Evolutionary conservation across 2,113 vertebrate genomes (phyloP), one percentile per base, ranked within the genome.

Genomic region (Andinoacara biseriatus): DNA sequence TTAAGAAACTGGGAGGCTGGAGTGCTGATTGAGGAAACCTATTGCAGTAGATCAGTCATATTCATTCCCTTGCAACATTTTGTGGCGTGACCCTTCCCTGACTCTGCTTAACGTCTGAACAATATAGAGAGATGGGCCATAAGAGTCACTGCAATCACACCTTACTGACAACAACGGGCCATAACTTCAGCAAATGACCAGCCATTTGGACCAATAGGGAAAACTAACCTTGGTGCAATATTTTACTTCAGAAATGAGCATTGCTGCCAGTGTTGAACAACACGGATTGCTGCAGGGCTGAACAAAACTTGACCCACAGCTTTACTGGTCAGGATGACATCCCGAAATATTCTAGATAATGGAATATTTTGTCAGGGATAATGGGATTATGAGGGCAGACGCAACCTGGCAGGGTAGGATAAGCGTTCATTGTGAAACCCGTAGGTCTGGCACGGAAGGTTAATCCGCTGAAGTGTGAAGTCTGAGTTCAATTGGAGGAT

Each of bases 91-190:
- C 93, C 93, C 89, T 86, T 92, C 59, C 31, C 38, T 94, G 93
- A 95, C 92, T 93, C 91, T 63, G 80, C 80, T 88, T 92, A 90
- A 92, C 13, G 86, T 87, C 78, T 17, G 29, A 79, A 87, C 89
- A 83, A 90, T 86, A 83, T 76, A 86, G 90, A 92, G 88, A 82
- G 85, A 93, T 94, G 88, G 91, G 54, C 82, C 87, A 90, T 93
- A 83, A 90, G 86, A 86, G 76, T 85, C 90, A 67, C 81, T n/a
- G 85, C 90, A 92, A 92, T 91, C 87, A 85, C 93, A 91, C 90
- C 91, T 87, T 60, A 77, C 88, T 90, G 90, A 90, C 91, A 92
- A 90, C 90, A 85, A 83, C 38, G 31, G 90, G 88, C 89, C 79
- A 93, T 92, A 91, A 92, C 89, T 87, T 90, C 75, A 76, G 76